These are phyloP conservation scores for Drosophila fulvimacula DNA, from an alignment of 2,888 invertebrate genomes.

Conservation along the genomic window DNA sequence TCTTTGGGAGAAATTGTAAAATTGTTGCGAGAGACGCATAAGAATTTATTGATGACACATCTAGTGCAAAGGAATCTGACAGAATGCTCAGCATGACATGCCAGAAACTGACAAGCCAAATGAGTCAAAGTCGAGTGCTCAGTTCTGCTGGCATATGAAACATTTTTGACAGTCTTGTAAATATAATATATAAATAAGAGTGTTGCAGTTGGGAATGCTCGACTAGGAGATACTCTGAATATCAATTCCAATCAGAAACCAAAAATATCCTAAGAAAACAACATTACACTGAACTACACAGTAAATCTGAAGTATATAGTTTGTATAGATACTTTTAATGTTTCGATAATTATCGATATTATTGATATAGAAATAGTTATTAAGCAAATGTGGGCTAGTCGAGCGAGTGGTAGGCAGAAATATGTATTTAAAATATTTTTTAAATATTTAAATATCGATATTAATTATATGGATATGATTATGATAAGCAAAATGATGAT, in stretches of 20 bases:
- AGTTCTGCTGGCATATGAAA: background rate
- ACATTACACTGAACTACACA: too few relatives aligned
- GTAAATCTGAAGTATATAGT: background rate
- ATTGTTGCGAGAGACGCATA: background rate
- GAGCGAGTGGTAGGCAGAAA: too few relatives aligned
- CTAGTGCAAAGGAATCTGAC: background rate
- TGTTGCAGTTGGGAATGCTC: background rate
- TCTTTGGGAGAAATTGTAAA: background rate
- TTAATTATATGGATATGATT: too few relatives aligned
- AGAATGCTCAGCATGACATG: background rate
- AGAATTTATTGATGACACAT: constrained; percentile 7
- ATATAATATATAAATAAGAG: background rate
- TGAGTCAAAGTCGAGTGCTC: background rate
- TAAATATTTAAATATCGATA: too few relatives aligned
- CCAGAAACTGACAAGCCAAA: background rate
- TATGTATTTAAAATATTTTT: too few relatives aligned
- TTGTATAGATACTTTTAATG: too few relatives aligned
- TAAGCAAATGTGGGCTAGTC: too few relatives aligned
- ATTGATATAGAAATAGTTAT: too few relatives aligned
- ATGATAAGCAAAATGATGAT: too few relatives aligned
- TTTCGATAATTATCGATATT: too few relatives aligned
- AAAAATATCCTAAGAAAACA: too few relatives aligned
- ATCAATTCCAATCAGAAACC: too few relatives aligned
- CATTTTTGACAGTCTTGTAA: background rate
- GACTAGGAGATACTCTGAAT: background rate